phyloP scores from a whole-genome alignment of 2,797 vertebrate species.

The Choloepus didactylus region DNA sequence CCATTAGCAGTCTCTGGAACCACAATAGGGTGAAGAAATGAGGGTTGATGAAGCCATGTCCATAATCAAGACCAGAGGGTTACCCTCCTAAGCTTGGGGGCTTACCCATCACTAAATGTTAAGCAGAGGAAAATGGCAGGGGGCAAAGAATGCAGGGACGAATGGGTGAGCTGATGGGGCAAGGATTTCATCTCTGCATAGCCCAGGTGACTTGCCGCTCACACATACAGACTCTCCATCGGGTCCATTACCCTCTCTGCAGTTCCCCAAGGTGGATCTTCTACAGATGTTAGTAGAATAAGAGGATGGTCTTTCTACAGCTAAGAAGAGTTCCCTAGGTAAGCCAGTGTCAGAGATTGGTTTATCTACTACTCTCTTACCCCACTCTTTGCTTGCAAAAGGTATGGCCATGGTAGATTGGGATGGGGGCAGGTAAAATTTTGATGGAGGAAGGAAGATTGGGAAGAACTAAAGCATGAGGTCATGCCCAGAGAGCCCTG shows the following conservation, averaged over 20 bases:
- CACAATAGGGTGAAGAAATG: not conserved
- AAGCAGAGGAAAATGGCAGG: not conserved
- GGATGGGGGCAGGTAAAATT: not conserved
- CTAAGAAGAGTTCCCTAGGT: not conserved
- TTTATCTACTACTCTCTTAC: not conserved
- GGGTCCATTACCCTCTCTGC: not conserved
- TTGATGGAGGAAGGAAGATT: not conserved
- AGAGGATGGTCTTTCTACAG: not conserved
- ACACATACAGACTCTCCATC: not conserved
- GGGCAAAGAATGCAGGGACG: not conserved
- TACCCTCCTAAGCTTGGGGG: not conserved
- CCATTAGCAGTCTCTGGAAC: conserved; percentile 1
- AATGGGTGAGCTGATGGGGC: not conserved
- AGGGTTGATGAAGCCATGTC: not conserved
- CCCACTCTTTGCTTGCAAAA: not conserved
- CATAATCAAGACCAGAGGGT: not conserved
- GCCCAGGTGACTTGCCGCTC: not conserved
- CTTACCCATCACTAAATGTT: not conserved
- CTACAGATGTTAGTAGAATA: not conserved
- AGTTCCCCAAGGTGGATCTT: not conserved
- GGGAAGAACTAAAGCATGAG: not conserved
- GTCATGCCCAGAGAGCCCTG: not conserved
- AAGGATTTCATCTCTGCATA: not conserved
- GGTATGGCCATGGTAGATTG: not conserved
- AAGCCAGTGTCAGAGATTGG: not conserved